Evolutionary conservation across 2,797 vertebrate genomes (phyloP), one percentile per base, ranked within the genome.

Genomic region (Gymnodraco acuticeps): DNA sequence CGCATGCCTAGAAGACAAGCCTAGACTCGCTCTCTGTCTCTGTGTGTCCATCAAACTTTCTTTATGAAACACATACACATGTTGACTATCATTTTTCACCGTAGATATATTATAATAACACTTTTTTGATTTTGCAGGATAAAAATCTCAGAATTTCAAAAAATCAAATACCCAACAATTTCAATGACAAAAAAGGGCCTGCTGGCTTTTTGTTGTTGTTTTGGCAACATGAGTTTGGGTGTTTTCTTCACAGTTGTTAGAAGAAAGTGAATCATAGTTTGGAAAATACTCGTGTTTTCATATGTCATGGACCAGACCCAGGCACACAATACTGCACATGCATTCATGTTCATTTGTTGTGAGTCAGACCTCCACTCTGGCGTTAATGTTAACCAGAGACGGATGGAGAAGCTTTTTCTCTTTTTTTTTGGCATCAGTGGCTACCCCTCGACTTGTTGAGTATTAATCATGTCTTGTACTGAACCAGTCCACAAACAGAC

Each of bases 381-480:
- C 1, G 10, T 45, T 81, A 61, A 70, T 83, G 70, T 70, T 56
- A 76, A 70, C 69, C 71, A 75, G 69, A 80, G 55, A 70, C 31
- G 67, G 68, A 81, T 73, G 53, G 52, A 75, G 71, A 82, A 59
- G 61, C 82, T 80, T 79, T 80, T 15, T 82, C 33, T 82, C 33
- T 53, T 75, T 51, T 72, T 3, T 75, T 68, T 75, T 81, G 56
- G 77, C 75, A 54, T 54, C 62, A 59, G 38, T 47, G 9, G 54
- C 64, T 69, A 47, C 77, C 80, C 73, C 81, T 82, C 63, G 78
- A 70, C 78, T 70, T 78, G 82, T 62, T 82, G 73, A 72, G 59
- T 62, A 52, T 81, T 80, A 82, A 54, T 81, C 66, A 65, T 42
- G 27, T 41, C 31, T 48, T 63, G 51, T 54, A 54, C 56, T 38